Evolutionary conservation across 2,888 invertebrate genomes (phyloP).

Genomic region (Acrocyrtus sp.): DNA sequence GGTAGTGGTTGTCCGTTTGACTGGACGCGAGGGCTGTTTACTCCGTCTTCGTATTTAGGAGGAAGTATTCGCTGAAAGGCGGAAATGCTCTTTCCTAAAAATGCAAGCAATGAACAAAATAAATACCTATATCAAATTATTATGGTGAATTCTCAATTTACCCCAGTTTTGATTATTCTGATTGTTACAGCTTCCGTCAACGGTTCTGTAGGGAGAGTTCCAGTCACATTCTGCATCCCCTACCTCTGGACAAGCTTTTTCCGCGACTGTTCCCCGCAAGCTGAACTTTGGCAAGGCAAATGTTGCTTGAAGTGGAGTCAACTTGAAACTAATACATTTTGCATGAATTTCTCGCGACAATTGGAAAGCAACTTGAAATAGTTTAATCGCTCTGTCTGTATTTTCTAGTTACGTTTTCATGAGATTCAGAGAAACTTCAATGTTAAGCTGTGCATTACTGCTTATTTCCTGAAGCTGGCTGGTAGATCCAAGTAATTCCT

Average conservation of each 20-base stretch:
- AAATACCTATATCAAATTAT: too few species aligned
- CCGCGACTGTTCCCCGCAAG: constrained; percentile 44
- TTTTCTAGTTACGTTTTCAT: constrained; percentile 66
- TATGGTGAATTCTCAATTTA: constrained; percentile 65
- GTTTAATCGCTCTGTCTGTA: too few species aligned
- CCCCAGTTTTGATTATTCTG: constrained; percentile 84
- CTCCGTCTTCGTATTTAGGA: constrained; percentile 75
- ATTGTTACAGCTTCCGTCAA: constrained; percentile 97
- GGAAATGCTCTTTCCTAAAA: constrained; percentile 50
- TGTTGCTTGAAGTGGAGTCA: constrained; percentile 55
- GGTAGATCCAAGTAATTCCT: constrained; percentile 66
- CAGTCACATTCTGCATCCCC: constrained; percentile 45
- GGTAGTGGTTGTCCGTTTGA: constrained; percentile 66
- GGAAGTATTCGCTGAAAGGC: constrained; percentile 74
- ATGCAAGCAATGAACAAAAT: too few species aligned
- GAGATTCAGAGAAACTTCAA: constrained; percentile 66
- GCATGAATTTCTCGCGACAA: not conserved
- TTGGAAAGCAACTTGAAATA: too few species aligned
- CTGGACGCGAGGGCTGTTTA: constrained; percentile 53
- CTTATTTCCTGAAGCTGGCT: constrained; percentile 65
- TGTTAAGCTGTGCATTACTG: constrained; percentile 65
- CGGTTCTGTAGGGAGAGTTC: constrained; percentile 72
- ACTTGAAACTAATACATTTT: constrained; percentile 37
- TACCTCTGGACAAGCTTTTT: constrained; percentile 55
- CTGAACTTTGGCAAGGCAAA: constrained; percentile 58